Conservation (phyloP, 2,113 vertebrate species). For the Myxocyprinus asiaticus region DNA sequence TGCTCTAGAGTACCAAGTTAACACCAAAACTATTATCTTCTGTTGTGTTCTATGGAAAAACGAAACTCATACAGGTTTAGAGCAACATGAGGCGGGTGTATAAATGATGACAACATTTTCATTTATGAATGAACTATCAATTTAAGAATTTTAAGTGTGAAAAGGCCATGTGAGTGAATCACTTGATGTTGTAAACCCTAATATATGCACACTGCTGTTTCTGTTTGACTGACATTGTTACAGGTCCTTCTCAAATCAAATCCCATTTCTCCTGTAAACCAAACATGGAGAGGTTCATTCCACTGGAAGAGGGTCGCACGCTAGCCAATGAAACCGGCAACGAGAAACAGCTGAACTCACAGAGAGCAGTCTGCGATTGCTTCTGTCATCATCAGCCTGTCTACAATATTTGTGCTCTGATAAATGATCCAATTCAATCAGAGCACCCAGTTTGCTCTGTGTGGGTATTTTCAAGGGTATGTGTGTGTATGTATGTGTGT, state of each 20-base stretch:
- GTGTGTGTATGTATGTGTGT: constrained; percentile 5
- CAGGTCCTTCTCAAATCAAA: constrained; percentile 39
- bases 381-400: constrained; percentile 42
- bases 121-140: too few species aligned
- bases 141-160: too few species aligned
- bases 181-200: constrained; percentile 1
- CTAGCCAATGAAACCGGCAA: constrained; percentile 33
- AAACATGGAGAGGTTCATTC: constrained; percentile 36
- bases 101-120: too few species aligned
- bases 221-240: constrained; percentile 39
- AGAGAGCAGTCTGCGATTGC: constrained; percentile 31
- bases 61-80: too few species aligned
- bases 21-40: too few species aligned
- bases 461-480: constrained; percentile 16
- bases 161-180: not conserved
- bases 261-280: constrained; percentile 42
- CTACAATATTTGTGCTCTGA: constrained; percentile 48
- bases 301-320: constrained; percentile 14
- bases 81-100: too few species aligned
- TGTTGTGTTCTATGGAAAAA: too few species aligned
- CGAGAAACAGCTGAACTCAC: constrained; percentile 33
- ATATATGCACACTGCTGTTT: constrained; percentile 1
- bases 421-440: constrained; percentile 58
- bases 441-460: constrained; percentile 34
- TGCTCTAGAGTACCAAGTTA: too few species aligned